A percentile compares a stretch with the other conserved stretches of the same genome.
Conservation (phyloP, 2,888 invertebrate genomes). For the Mechanitis mazaeus region DNA sequence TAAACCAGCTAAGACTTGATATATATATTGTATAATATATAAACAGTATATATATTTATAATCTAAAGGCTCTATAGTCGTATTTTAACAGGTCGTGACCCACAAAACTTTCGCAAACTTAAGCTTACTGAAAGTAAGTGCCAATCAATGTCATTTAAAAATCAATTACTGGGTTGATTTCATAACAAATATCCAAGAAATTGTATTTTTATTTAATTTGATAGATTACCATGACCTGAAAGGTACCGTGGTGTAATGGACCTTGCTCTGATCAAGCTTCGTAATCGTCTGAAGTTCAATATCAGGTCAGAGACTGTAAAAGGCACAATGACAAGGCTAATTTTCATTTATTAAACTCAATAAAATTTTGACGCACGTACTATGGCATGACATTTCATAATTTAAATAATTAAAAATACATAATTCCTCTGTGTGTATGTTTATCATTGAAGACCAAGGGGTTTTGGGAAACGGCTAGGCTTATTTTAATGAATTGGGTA, state of each 20-base stretch:
- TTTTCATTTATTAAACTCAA: too few species aligned
- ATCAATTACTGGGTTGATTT: background rate
- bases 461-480: too few species aligned
- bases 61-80: constrained; percentile 8
- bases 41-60: too few species aligned
- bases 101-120: constrained; percentile 17
- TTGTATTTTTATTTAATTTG: constrained; percentile 42
- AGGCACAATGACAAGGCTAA: constrained; percentile 11
- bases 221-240: constrained; percentile 50
- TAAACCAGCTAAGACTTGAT: too few species aligned
- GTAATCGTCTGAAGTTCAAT: constrained; percentile 51
- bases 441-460: background rate
- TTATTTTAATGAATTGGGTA: too few species aligned
- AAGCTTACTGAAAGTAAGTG: constrained; percentile 7
- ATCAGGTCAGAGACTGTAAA: constrained; percentile 35
- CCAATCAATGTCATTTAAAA: constrained; percentile 21
- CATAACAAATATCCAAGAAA: constrained; percentile 8
- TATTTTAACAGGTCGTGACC: constrained; percentile 21
- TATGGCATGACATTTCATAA: too few species aligned
- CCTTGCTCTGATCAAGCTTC: constrained; percentile 41
- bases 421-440: too few species aligned
- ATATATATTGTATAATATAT: too few species aligned
- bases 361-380: too few species aligned
- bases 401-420: too few species aligned
- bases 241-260: constrained; percentile 43